phyloP scores from a whole-genome alignment of 2,113 vertebrate species.

The Colius striatus region DNA sequence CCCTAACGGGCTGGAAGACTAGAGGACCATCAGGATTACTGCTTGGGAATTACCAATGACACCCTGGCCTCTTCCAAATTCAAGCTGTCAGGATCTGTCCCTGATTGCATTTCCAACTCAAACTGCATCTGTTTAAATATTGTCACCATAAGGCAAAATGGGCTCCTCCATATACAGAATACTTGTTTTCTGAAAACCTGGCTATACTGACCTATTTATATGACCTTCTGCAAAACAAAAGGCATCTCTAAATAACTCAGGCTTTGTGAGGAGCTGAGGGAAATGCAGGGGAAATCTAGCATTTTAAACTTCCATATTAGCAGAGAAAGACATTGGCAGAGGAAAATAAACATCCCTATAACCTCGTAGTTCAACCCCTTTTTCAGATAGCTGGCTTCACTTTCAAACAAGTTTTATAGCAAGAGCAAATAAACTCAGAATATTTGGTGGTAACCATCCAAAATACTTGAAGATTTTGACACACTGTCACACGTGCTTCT shows the following conservation, averaged over 20 bases:
- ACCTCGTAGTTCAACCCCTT: background rate
- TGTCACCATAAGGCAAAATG: background rate
- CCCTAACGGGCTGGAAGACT: background rate
- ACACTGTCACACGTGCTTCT: constrained; percentile 51
- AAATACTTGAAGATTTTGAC: constrained; percentile 59
- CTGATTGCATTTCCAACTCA: background rate
- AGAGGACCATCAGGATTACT: background rate
- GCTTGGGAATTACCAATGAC: background rate
- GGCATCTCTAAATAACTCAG: background rate
- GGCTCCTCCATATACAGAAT: background rate
- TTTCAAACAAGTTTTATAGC: constrained; percentile 31
- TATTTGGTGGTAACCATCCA: constrained; percentile 20
- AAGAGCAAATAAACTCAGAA: constrained; percentile 47
- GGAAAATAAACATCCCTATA: constrained; percentile 8
- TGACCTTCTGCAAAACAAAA: background rate
- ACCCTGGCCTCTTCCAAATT: background rate
- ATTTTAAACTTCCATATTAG: background rate
- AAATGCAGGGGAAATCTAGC: background rate
- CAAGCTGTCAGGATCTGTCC: background rate
- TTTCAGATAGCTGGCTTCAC: background rate
- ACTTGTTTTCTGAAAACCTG: background rate
- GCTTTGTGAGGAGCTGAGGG: background rate
- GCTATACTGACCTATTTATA: background rate
- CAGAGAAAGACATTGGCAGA: background rate
- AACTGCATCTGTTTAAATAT: background rate